Percentiles rank a stretch among this genome's conserved stretches.
Evolutionary conservation across 2,888 invertebrate genomes (phyloP).

Genomic region (Agrotis segetum): DNA sequence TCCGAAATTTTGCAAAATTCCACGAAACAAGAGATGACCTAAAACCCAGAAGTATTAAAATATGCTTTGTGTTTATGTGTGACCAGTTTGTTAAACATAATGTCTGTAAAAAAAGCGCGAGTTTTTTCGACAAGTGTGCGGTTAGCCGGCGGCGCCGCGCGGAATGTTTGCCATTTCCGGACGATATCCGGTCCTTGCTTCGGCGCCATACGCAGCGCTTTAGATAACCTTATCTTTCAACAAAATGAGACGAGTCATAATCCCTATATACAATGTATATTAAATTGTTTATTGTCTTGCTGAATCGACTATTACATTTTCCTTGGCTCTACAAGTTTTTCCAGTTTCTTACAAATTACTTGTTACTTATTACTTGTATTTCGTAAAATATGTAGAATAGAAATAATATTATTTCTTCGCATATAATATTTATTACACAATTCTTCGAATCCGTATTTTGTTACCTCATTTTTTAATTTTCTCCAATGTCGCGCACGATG

Average conservation of each 20-base stretch:
- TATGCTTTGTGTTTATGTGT: constrained; percentile 23
- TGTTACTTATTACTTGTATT: constrained; percentile 74
- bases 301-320: constrained; percentile 52
- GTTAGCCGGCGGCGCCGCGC: constrained; percentile 79
- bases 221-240: constrained; percentile 77
- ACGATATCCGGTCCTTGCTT: constrained; percentile 86
- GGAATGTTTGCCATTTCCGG: constrained; percentile 90
- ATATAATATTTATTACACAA: constrained; percentile 9
- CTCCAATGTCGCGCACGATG: constrained; percentile 84
- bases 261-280: constrained; percentile 17
- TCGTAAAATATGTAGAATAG: background rate
- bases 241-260: constrained; percentile 51
- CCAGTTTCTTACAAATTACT: constrained; percentile 65
- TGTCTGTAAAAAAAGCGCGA: constrained; percentile 71
- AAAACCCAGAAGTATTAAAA: constrained; percentile 29
- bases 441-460: constrained; percentile 48
- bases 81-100: constrained; percentile 57
- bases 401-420: constrained; percentile 9
- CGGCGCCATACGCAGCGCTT: constrained; percentile 77
- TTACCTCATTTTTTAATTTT: constrained; percentile 71
- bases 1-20: constrained; percentile 60
- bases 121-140: constrained; percentile 81
- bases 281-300: constrained; percentile 33
- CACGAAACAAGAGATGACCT: constrained; percentile 43
- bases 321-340: constrained; percentile 75